A percentile compares a stretch with the other conserved stretches of the same genome.
Evolutionary conservation across 2,797 vertebrate species (phyloP).

Genomic region (Tokudaia tokunoshimensis): DNA sequence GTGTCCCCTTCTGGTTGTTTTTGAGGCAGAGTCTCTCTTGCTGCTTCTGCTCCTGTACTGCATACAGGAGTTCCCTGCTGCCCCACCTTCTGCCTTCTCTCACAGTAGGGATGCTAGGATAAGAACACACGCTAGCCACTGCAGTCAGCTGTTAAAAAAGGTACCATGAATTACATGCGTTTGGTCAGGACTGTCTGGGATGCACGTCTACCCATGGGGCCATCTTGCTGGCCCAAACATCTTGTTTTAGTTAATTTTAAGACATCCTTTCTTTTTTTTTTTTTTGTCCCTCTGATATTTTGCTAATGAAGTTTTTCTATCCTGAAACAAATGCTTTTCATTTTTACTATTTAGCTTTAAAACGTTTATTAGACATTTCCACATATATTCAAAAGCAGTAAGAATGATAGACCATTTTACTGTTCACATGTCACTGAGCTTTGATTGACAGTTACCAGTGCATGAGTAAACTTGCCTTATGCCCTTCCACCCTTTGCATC

Average conservation of each 20-base stretch:
- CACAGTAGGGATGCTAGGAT: background rate
- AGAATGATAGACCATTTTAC: background rate
- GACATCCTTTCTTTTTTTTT: background rate
- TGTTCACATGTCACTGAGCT: background rate
- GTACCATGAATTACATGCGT: background rate
- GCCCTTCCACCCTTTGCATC: background rate
- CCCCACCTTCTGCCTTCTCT: background rate
- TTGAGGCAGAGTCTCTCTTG: background rate
- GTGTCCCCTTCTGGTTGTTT: background rate
- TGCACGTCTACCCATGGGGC: background rate
- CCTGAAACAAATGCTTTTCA: background rate
- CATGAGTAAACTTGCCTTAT: background rate
- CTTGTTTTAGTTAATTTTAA: background rate
- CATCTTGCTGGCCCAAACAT: background rate
- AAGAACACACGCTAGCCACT: background rate
- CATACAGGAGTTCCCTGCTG: background rate
- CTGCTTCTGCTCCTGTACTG: background rate
- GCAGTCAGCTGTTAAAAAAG: too few species aligned
- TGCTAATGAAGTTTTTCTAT: constrained; percentile 39
- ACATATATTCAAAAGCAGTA: constrained; percentile 7
- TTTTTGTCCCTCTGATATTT: constrained; percentile 1
- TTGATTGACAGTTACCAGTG: background rate
- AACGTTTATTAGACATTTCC: constrained; percentile 47
- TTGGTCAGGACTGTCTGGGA: background rate
- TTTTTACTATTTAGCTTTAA: constrained; percentile 54